Conservation (phyloP, 2,888 invertebrate genomes). For the Caenorhabditis auriculariae region DNA sequence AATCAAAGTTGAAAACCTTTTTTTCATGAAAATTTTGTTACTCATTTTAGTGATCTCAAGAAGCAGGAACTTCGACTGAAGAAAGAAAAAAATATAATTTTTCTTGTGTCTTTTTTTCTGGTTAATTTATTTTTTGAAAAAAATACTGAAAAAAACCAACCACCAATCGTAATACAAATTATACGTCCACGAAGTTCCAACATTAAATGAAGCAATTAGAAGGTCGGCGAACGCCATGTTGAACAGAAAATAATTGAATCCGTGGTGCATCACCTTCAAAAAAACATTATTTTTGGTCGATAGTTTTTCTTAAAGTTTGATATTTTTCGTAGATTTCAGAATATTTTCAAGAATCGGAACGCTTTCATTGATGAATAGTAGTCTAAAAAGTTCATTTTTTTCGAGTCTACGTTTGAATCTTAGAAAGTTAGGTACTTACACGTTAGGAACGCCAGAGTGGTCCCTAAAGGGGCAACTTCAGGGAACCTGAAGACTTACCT, state of each 20-base stretch:
- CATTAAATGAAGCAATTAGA: slow-evolving; percentile 53
- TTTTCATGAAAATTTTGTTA: too few species aligned
- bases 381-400: not conserved
- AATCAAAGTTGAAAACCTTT: too few species aligned
- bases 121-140: not conserved
- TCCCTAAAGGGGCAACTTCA: too few species aligned
- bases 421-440: too few species aligned
- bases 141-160: slow-evolving; percentile 15
- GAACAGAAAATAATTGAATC: slow-evolving; percentile 58
- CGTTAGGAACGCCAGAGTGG: too few species aligned
- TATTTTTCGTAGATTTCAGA: too few species aligned
- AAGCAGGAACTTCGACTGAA: too few species aligned
- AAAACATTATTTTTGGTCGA: slow-evolving; percentile 1
- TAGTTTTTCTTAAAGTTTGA: too few species aligned
- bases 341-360: too few species aligned
- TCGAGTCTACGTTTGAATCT: not conserved
- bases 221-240: slow-evolving; percentile 58
- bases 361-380: too few species aligned
- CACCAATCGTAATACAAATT: slow-evolving; percentile 56
- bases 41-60: too few species aligned
- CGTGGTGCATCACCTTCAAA: slow-evolving; percentile 55
- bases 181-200: slow-evolving; percentile 56
- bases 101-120: not conserved
- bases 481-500: too few species aligned
- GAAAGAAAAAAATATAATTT: not conserved